Base-by-base conservation (phyloP, 2,113 vertebrate species). In the Caranx melampygus region DNA sequence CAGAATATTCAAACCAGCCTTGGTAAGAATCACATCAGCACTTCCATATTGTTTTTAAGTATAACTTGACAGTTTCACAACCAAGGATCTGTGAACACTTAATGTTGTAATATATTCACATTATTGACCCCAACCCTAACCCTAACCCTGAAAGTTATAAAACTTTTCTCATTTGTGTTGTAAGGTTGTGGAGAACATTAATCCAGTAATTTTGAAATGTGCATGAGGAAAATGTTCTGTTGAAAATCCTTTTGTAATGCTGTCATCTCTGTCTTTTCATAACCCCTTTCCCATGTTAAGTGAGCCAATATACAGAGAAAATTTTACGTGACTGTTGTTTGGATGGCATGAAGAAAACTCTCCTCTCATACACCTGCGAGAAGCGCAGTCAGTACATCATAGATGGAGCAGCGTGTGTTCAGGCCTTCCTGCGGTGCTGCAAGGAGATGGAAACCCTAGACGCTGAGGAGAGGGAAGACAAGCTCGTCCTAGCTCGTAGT, bases 341-440 rank as follows among this genome's bases (percentile, higher is more conserved):
- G 83, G 95, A 96, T 0, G 97, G 96, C 7, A 95, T 98, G 94
- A 81, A 34, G 11, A 87, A 94, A 0, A 95, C 89, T 67, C 92
- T 71, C 1, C 91, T 96, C 90, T 84, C 47, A 0, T 96, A 95
- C 90, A 58, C 55, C 16, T 98, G 97, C 4, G 72, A 95, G 35
- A 82, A 3, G 0, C 87, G 97, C 6, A 66, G 68, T 0, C 42
- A 54, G 70, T 97, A 95, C 87, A 92, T 98, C 75, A 2, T 20
- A 13, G 95, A 94, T 0, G 93, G 85, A 1, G 1, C 26, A 0
- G 26, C 75, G 0, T 98, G 97, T 6, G 34, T 86, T 0, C 35
- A 2, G 0, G 96, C 94, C 62, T 98, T 98, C 91, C 80, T 97
- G 0, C 76, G 93, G 79, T 98, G 97, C 87, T 98, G 97, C 91